phyloP scores from a whole-genome alignment of 2,113 vertebrate species.

The Acanthisitta chloris region DNA sequence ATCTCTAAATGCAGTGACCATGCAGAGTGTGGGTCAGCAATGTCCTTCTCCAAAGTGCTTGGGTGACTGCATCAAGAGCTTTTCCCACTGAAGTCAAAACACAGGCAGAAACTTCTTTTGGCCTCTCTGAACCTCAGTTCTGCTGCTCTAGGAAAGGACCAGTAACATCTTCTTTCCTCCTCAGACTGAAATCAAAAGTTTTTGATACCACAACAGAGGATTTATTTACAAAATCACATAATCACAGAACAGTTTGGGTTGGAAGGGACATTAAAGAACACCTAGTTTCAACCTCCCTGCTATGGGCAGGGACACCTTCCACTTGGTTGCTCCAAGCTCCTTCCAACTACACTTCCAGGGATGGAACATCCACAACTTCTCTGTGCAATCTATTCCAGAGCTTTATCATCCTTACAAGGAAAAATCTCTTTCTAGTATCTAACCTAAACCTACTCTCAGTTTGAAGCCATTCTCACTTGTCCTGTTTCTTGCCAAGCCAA shows the following conservation, averaged over 20 bases:
- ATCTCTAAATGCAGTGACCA: not conserved
- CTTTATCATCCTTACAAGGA: not conserved
- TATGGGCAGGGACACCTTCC: not conserved
- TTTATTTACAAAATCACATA: not conserved
- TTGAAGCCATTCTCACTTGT: not conserved
- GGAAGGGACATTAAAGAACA: not conserved
- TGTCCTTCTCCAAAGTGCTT: not conserved
- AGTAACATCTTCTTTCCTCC: not conserved
- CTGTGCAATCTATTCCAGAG: not conserved
- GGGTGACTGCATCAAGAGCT: not conserved
- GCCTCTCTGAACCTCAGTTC: not conserved
- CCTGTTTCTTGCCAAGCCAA: not conserved
- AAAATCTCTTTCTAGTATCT: not conserved
- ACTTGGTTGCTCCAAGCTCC: not conserved
- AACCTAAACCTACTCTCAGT: not conserved
- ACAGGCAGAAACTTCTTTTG: not conserved
- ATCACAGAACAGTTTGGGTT: not conserved
- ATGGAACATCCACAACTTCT: not conserved
- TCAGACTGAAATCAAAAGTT: not conserved
- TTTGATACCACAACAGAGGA: not conserved
- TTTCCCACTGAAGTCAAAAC: not conserved
- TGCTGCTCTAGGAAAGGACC: not conserved
- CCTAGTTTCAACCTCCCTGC: not conserved
- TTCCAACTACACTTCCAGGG: not conserved
- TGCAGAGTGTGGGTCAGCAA: not conserved